Conservation (phyloP, 37 sponge, comb jelly and placozoan genomes). For the Chondrilla cf. caribensis region DNA sequence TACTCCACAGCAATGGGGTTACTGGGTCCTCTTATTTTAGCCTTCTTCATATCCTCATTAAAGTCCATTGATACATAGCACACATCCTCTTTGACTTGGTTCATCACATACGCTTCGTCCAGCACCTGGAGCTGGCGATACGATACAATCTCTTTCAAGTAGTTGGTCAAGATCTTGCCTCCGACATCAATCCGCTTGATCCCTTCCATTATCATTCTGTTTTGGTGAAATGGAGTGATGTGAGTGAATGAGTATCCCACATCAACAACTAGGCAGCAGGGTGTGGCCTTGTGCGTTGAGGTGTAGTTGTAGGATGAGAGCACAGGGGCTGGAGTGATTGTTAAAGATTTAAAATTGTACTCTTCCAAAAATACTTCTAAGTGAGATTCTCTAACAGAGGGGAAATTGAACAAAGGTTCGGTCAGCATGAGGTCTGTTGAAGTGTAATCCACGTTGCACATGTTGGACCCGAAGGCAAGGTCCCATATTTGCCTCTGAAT, state of each 20-base stretch:
- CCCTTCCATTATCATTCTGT: slow-evolving; percentile 50
- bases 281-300: slow-evolving; percentile 21
- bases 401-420: slow-evolving; percentile 93
- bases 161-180: slow-evolving; percentile 94
- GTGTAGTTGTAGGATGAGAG: slow-evolving; percentile 62
- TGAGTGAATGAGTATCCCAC: slow-evolving; percentile 97
- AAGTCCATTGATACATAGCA: slow-evolving; percentile 88
- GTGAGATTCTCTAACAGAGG: slow-evolving; percentile 83
- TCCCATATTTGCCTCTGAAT: slow-evolving; percentile 91
- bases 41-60: slow-evolving; percentile 68
- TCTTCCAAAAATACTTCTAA: slow-evolving; percentile 95
- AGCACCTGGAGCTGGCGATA: slow-evolving; percentile 95
- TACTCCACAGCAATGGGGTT: slow-evolving; percentile 76
- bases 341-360: slow-evolving; percentile 77
- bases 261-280: slow-evolving; percentile 81
- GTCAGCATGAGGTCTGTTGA: slow-evolving; percentile 61
- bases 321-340: slow-evolving; percentile 53
- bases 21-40: slow-evolving; percentile 27
- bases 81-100: slow-evolving; percentile 96
- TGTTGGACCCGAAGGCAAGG: slow-evolving; percentile 63
- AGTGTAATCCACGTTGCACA: slow-evolving; percentile 29
- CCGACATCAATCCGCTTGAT: slow-evolving; percentile 87
- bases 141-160: slow-evolving; percentile 91
- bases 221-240: slow-evolving; percentile 76
- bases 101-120: slow-evolving; percentile 96